Evolutionary conservation across 2,797 vertebrate genomes (phyloP), one percentile per base, ranked within the genome.

Genomic region (Semaprochilodus insignis): DNA sequence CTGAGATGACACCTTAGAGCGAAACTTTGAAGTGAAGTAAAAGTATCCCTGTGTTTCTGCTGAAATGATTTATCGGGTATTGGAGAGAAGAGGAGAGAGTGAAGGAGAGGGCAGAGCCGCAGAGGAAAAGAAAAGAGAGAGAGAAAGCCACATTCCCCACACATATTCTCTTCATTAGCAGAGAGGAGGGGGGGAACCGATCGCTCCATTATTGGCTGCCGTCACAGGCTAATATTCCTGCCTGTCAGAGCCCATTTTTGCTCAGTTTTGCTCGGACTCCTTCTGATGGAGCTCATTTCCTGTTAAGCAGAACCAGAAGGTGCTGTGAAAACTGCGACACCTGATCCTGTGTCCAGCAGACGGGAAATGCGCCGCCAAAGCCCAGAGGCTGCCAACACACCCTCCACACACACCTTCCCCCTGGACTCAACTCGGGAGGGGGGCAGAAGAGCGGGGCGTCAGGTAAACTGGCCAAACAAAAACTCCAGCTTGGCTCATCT

Each of bases 81-180:
- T 85, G 88, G 85, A 87, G 80, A 87, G 87, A 86, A 89, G 80
- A 74, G 57, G 66, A 55, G 78, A 34, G 36, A 74, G 73, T 72
- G 34, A 80, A 70, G 31, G 44, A 66, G 77, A 76, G 74, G 73
- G 74, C 51, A 72, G 69, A 48, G 72, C 66, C 19, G 13, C 54
- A 77, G 71, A 63, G 70, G 63, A 14, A 81, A 71, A 85, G 85
- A 77, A 82, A 82, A 89, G 85, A 86, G 36, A 60, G 72, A 88
- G 89, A 89, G 85, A 90, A 92, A 96, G 94, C 93, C 91, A 92
- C 93, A 94, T 96, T 96, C 95, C 93, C 91, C 63, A 86, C 96
- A 95, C 96, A 96, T 95, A 94, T 95, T 96, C 95, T 94, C 95
- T 95, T 95, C 95, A 96, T 93, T 95, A 95, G n/a, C 36, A 90